Percentiles rank a stretch among this genome's conserved stretches.
These are phyloP conservation scores for Acrocera orbiculus DNA, from an alignment of 2,888 invertebrate species.

Conservation along the genomic window DNA sequence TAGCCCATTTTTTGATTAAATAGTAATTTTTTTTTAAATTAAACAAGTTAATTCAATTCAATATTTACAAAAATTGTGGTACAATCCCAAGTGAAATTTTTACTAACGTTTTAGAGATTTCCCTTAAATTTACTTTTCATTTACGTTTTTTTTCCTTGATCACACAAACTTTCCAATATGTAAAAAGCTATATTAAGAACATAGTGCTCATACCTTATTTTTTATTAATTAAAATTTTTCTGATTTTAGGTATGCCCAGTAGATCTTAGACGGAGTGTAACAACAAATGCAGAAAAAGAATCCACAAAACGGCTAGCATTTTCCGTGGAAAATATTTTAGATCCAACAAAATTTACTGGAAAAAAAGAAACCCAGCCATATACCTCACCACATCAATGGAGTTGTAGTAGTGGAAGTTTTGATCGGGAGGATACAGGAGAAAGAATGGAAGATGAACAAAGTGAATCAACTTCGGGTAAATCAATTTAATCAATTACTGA, in stretches of 20 bases:
- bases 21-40: no score
- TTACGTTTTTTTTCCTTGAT: no score
- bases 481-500: no score
- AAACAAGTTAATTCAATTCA: no score
- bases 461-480: conserved; percentile 38
- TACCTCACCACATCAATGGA: conserved; percentile 31
- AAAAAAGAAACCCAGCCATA: conserved; percentile 25
- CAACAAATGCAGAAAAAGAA: conserved; percentile 27
- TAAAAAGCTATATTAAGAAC: no score
- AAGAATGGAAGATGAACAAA: conserved; percentile 28
- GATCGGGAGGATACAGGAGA: conserved; percentile 31
- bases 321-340: conserved; percentile 78
- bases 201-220: background rate
- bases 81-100: no score
- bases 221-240: background rate
- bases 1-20: no score
- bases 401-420: conserved; percentile 27
- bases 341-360: conserved; percentile 80
- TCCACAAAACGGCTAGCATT: conserved; percentile 49
- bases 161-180: no score
- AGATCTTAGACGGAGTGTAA: conserved; percentile 29
- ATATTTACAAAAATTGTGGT: no score
- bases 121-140: no score
- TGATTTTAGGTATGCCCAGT: conserved; percentile 27
- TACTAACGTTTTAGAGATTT: no score